A percentile compares a stretch with the other conserved stretches of the same genome.
Evolutionary conservation across 2,113 vertebrate species (phyloP).

Genomic region (Perccottus glenii): DNA sequence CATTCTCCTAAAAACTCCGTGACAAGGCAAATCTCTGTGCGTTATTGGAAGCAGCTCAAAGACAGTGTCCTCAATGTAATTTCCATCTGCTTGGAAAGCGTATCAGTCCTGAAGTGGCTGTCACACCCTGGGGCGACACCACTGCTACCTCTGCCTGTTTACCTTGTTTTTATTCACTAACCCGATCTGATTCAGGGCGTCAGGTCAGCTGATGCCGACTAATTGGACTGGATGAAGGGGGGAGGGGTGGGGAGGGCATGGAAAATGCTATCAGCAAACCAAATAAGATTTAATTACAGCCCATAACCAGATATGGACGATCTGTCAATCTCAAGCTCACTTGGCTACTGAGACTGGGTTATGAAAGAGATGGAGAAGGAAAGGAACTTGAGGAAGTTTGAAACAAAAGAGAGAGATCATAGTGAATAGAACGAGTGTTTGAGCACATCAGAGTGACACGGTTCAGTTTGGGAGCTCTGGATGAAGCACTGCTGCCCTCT

Average conservation of each 20-base stretch:
- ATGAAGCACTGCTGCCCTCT: constrained; percentile 72
- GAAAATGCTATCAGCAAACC: constrained; percentile 66
- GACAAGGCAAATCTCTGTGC: not conserved
- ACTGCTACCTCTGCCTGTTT: constrained; percentile 39
- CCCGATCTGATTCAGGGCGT: constrained; percentile 48
- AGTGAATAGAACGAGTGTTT: constrained; percentile 2
- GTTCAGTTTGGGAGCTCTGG: constrained; percentile 1
- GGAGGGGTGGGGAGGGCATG: not conserved
- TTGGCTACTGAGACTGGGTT: constrained; percentile 7
- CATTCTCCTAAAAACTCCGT: not conserved
- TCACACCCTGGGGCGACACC: constrained; percentile 31
- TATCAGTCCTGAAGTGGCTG: constrained; percentile 22
- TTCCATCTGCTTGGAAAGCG: constrained; percentile 24
- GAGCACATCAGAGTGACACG: not conserved
- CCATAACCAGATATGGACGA: constrained; percentile 60
- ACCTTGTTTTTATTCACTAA: constrained; percentile 58
- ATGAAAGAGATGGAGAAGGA: not conserved
- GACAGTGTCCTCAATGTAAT: not conserved
- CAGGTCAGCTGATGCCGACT: constrained; percentile 62
- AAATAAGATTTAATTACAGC: constrained; percentile 73
- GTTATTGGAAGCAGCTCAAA: not conserved
- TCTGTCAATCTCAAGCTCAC: constrained; percentile 69
- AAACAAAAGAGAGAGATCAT: constrained; percentile 10
- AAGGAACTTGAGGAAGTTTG: not conserved
- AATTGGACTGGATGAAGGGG: constrained; percentile 55